Conservation (phyloP, 2,888 invertebrate species). For the Smittia aterrima region DNA sequence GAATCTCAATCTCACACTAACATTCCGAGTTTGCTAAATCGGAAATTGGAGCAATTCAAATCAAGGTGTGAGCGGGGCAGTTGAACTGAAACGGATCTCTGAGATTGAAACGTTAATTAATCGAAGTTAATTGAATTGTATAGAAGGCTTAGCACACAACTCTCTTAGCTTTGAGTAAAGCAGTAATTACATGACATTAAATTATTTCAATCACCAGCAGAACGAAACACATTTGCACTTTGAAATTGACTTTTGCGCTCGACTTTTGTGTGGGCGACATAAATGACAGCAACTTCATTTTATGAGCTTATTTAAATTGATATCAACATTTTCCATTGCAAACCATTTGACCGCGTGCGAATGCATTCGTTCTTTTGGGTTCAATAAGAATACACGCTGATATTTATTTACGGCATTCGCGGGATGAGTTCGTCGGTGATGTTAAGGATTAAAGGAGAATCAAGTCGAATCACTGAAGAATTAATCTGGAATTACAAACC, state of each 20-base stretch:
- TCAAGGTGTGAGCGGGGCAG: background rate
- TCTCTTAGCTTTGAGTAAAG: background rate
- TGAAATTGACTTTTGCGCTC: background rate
- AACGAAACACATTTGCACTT: slow-evolving; percentile 2
- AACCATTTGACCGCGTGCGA: background rate
- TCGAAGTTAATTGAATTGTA: slow-evolving; percentile 13
- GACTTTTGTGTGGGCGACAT: background rate
- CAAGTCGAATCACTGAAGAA: no score
- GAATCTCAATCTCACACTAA: background rate
- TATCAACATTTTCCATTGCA: background rate
- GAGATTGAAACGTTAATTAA: slow-evolving; percentile 28
- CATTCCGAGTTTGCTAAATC: background rate
- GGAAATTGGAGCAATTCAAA: background rate
- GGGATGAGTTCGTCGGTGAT: background rate
- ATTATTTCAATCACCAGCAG: background rate
- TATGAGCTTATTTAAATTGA: slow-evolving; percentile 5
- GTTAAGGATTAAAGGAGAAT: no score
- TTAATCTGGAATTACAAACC: background rate
- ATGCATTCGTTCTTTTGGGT: background rate
- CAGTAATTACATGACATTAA: slow-evolving; percentile 13
- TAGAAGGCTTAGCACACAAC: background rate
- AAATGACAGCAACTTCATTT: background rate
- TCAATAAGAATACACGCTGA: background rate
- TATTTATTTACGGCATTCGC: background rate
- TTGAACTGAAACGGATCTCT: background rate